Evolutionary conservation across 1,140 invertebrate genomes (phyloP).

Genomic region (Aphelinus atriplicis): DNA sequence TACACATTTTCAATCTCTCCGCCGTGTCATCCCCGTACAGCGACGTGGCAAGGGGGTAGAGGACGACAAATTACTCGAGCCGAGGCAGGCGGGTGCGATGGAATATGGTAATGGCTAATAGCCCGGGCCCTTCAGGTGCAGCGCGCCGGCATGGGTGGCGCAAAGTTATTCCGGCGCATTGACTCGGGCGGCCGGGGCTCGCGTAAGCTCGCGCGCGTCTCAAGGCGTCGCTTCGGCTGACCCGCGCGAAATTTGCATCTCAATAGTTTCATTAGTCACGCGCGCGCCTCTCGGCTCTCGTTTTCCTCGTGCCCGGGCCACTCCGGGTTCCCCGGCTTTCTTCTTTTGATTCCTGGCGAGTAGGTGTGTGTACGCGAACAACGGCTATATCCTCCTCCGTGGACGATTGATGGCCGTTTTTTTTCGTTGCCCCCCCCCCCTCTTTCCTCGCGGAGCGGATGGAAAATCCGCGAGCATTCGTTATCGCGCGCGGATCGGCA

Average conservation of each 20-base stretch:
- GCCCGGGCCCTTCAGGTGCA: background rate
- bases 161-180: conserved; percentile 25
- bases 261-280: conserved; percentile 38
- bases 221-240: background rate
- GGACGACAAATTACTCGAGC: background rate
- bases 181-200: conserved; percentile 1
- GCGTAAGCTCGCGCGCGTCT: conserved; percentile 3
- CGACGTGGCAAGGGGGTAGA: no score
- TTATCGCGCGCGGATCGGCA: no score
- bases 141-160: background rate
- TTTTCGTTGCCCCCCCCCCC: no score
- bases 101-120: conserved; percentile 35
- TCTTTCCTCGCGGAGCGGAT: no score
- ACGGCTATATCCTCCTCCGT: no score
- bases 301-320: background rate
- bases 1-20: no score
- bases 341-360: no score
- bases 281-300: background rate
- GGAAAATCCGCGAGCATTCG: no score
- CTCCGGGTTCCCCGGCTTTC: no score
- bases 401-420: no score
- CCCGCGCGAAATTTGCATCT: conserved; percentile 29
- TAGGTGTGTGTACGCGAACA: no score
- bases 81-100: background rate
- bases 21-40: no score